phyloP scores from a whole-genome alignment of 2,113 vertebrate species.

The Todiramphus chloris region DNA sequence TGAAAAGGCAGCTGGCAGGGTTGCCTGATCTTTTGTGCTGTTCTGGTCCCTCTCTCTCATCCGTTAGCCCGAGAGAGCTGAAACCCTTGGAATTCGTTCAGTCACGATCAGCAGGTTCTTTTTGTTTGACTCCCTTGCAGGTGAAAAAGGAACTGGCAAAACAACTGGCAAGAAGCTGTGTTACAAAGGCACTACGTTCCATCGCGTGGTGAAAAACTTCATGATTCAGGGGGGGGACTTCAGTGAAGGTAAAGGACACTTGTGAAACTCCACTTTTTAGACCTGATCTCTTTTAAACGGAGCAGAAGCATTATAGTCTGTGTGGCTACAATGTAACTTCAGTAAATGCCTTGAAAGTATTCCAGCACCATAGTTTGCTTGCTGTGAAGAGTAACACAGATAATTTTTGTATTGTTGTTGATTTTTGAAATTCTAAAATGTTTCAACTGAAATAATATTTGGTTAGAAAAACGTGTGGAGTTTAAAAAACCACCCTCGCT shows the following conservation, averaged over 20 bases:
- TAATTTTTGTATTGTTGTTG: background rate
- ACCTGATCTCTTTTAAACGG: background rate
- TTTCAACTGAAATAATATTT: background rate
- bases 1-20: background rate
- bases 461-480: background rate
- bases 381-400: background rate
- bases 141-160: conserved; percentile 95
- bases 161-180: conserved; percentile 95
- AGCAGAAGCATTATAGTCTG: background rate
- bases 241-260: conserved; percentile 87
- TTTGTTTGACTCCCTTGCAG: conserved; percentile 68
- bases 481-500: background rate
- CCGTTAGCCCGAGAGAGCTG: background rate
- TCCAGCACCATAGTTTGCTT: rapidly evolving
- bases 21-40: background rate
- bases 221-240: conserved; percentile 99
- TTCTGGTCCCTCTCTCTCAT: background rate
- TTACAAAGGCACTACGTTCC: conserved; percentile 98
- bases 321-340: rapidly evolving
- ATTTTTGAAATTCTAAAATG: background rate
- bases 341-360: background rate
- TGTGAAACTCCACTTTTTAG: background rate
- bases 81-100: background rate
- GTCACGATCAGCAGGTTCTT: background rate
- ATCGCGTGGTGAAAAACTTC: conserved; percentile 99